These are phyloP conservation scores for Dendronephthya gigantea DNA, from an alignment of 64 coral and sea anemone species.

Conservation along the genomic window DNA sequence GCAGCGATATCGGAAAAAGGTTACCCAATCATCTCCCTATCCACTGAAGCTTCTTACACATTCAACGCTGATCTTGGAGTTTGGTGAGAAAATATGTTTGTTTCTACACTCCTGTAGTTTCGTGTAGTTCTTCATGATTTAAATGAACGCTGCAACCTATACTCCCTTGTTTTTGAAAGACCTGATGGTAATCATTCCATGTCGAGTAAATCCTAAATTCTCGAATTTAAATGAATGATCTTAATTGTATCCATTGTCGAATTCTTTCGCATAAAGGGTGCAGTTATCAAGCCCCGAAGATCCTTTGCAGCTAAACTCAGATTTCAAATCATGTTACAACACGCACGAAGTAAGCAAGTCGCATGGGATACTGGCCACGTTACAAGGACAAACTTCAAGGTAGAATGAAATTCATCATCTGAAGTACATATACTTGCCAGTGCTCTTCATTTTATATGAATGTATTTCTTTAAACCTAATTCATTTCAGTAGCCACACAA, in stretches of 20 bases:
- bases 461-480: too few relatives aligned
- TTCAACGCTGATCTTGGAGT: conserved; percentile 51
- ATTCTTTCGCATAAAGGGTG: conserved; percentile 33
- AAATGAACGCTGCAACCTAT: too few relatives aligned
- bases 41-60: conserved; percentile 75
- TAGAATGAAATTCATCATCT: not conserved
- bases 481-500: too few relatives aligned
- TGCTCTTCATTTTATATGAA: too few relatives aligned
- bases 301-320: conserved; percentile 57
- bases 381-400: conserved; percentile 84
- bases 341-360: conserved; percentile 57
- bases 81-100: conserved; percentile 49
- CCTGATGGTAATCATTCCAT: too few relatives aligned
- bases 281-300: conserved; percentile 74
- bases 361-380: conserved; percentile 60
- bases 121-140: too few relatives aligned
- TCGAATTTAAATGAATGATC: too few relatives aligned
- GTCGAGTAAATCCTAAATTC: too few relatives aligned
- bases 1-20: conserved; percentile 76
- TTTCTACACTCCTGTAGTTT: not conserved
- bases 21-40: conserved; percentile 79
- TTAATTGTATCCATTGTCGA: too few relatives aligned
- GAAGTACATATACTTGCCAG: too few relatives aligned
- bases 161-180: not conserved
- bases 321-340: conserved; percentile 51